Base-by-base conservation (phyloP, 2,797 vertebrate species). In the Chelon labrosus region DNA sequence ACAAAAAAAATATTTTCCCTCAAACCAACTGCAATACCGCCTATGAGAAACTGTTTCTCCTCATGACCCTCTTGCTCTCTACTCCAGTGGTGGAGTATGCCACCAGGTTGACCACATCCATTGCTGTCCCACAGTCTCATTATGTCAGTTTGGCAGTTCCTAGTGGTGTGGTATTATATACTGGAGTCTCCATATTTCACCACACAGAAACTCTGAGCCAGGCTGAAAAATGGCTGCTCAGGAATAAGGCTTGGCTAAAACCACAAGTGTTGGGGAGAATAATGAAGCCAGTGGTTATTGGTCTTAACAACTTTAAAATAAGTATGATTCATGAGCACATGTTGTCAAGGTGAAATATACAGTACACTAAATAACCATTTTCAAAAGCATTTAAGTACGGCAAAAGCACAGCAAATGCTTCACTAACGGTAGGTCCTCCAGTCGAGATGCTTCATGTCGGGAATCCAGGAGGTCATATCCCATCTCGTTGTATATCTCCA, bases 401-500 rank as follows among this genome's bases (percentile, higher is more conserved):
- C n/a, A 55, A 65, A 49, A 37, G 47, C 1, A 10, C 16, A 69
- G 49, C 47, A 72, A 70, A 68, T n/a, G 7, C 11, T 50, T 62
- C 82, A 98, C 98, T 97, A 67, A 99, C 98, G 96, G 96, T 78
- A 99, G 94, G 66, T 99, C 97, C 91, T 99, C 97, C 86, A 98
- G 83, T 75, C 85, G 92, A 77, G 96, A 96, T 37, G 96, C 95
- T 88, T 98, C 96, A 0, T 97, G 95, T 67, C 93, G 93, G 83
- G 97, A 95, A 83, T 98, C 95, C 78, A 99, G 89, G 10, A 99
- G 95, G 88, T 99, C 98, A 46, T 97, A 99, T 84, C 97, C 97
- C 77, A 94, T 93, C 84, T 99, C 98, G 53, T 99, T 99, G 92
- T 99, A 99, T 91, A 99, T 97, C 94, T 99, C 98, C 90, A 99